These are phyloP conservation scores for Pogonocichla stellata DNA, from an alignment of 2,113 vertebrate species.

Conservation along the genomic window DNA sequence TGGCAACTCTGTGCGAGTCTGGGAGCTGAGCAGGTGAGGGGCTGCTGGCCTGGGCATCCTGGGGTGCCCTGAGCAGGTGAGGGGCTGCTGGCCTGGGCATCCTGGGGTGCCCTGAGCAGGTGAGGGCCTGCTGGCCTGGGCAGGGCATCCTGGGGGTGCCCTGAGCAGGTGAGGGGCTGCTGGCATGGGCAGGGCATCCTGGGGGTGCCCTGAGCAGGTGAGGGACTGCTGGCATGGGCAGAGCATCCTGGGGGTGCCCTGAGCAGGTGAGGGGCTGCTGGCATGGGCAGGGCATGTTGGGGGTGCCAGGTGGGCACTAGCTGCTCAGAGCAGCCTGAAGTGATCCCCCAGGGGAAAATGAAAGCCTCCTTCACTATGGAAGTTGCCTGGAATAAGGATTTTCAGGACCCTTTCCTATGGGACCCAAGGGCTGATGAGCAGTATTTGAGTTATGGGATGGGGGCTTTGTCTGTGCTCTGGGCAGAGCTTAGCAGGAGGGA, in stretches of 20 bases:
- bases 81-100: background rate
- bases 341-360: rapidly evolving
- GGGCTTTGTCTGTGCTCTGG: background rate
- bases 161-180: no score
- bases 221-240: no score
- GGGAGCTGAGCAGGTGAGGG: constrained; percentile 92
- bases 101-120: no score
- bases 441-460: rapidly evolving
- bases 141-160: no score
- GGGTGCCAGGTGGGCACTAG: rapidly evolving
- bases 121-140: no score
- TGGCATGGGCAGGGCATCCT: no score
- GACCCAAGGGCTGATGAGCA: background rate
- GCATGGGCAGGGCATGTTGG: background rate
- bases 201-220: no score
- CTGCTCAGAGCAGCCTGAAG: background rate
- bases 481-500: background rate
- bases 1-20: constrained; percentile 89
- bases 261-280: constrained; percentile 74
- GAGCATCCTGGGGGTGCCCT: no score
- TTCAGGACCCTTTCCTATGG: background rate
- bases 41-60: background rate
- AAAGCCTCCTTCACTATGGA: background rate
- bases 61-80: constrained; percentile 75
- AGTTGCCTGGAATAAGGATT: background rate